Conservation (phyloP, 2,113 vertebrate species). For the Petrocephalus microphthalmus region DNA sequence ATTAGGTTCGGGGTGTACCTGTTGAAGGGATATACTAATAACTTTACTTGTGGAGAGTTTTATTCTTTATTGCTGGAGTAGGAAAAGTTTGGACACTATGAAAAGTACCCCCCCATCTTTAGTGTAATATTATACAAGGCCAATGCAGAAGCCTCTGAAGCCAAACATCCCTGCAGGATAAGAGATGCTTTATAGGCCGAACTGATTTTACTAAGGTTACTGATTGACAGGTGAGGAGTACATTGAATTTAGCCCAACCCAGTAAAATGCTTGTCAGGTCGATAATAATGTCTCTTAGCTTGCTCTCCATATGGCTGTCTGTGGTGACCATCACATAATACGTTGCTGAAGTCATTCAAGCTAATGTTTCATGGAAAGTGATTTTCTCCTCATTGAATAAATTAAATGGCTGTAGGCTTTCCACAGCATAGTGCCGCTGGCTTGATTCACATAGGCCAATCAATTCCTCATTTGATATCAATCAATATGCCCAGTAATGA, state of each 20-base stretch:
- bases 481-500: neutral
- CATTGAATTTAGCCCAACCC: neutral
- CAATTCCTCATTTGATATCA: conserved; percentile 6
- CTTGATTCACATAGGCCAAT: neutral
- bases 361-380: conserved; percentile 5
- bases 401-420: neutral
- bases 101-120: neutral
- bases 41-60: neutral
- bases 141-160: neutral
- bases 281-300: neutral
- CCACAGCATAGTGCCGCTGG: neutral
- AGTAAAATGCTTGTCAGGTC: neutral
- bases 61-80: neutral
- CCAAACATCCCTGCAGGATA: neutral
- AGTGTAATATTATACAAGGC: neutral
- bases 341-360: neutral
- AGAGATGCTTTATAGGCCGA: neutral
- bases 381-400: conserved; percentile 7
- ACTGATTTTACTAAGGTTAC: neutral
- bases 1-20: neutral
- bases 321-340: neutral
- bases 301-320: neutral
- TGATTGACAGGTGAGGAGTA: neutral
- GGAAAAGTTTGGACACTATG: neutral
- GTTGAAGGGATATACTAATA: neutral